phyloP scores from a whole-genome alignment of 2,113 vertebrate species.

The Oxyura jamaicensis region DNA sequence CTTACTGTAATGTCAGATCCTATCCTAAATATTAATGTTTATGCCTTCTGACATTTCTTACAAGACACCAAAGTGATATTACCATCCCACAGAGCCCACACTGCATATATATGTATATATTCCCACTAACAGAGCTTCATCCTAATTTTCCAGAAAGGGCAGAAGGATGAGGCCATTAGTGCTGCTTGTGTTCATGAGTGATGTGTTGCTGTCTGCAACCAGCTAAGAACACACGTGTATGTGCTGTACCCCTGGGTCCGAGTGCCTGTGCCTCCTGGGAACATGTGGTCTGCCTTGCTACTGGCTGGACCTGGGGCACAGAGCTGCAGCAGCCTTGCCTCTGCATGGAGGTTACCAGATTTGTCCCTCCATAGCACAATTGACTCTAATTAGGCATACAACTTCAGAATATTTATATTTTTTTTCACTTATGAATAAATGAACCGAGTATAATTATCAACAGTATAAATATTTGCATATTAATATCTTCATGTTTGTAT shows the following conservation, averaged over 20 bases:
- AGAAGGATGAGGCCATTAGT: neutral
- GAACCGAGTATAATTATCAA: neutral
- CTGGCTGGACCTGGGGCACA: accelerated
- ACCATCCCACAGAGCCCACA: too few relatives aligned
- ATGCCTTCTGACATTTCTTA: neutral
- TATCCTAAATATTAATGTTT: neutral
- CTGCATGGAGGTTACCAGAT: neutral
- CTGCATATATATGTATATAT: neutral
- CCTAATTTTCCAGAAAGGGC: neutral
- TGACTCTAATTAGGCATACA: neutral
- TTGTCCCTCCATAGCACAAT: neutral
- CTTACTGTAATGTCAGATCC: neutral
- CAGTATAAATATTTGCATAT: neutral
- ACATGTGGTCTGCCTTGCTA: accelerated
- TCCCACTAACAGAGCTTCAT: neutral
- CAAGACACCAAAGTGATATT: neutral
- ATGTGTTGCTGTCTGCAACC: neutral
- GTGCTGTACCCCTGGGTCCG: accelerated
- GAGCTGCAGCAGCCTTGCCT: neutral
- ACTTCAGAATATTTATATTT: neutral
- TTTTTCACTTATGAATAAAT: neutral
- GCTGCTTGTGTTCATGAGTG: neutral
- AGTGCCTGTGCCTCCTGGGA: neutral
- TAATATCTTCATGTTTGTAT: neutral
- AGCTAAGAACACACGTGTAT: accelerated